phyloP scores from a whole-genome alignment of 1,140 invertebrate species.

The Drosophila tristis region DNA sequence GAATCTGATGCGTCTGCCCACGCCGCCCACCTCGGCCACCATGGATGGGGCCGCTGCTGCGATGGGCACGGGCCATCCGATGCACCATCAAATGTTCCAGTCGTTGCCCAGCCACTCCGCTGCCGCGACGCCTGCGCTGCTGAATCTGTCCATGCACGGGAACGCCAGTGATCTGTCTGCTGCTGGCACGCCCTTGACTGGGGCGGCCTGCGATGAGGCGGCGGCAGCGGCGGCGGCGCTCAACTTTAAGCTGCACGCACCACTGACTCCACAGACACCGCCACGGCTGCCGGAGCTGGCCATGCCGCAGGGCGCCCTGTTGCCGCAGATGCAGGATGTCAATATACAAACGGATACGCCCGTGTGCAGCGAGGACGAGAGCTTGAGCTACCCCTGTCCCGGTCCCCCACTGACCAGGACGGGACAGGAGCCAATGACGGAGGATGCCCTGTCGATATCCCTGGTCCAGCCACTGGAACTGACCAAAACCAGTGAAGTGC shows the following conservation, averaged over 20 bases:
- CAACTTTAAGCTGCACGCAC: constrained; percentile 71
- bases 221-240: constrained; percentile 26
- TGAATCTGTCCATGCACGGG: constrained; percentile 78
- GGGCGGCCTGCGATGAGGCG: constrained; percentile 50
- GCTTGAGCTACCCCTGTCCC: constrained; percentile 64
- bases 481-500: constrained; percentile 70
- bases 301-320: constrained; percentile 7
- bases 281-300: constrained; percentile 46
- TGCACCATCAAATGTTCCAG: constrained; percentile 71
- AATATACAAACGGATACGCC: constrained; percentile 91
- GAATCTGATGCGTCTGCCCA: constrained; percentile 78
- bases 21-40: constrained; percentile 78
- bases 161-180: constrained; percentile 23
- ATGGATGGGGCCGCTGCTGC: constrained; percentile 53
- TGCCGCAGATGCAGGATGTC: constrained; percentile 89
- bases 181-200: constrained; percentile 30
- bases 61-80: constrained; percentile 27
- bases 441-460: constrained; percentile 27
- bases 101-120: constrained; percentile 36
- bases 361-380: constrained; percentile 84
- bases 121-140: constrained; percentile 61
- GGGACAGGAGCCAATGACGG: constrained; percentile 31
- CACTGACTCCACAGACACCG: constrained; percentile 64
- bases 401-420: constrained; percentile 18
- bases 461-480: constrained; percentile 68